Evolutionary conservation across 2,888 invertebrate species (phyloP), one percentile per base, ranked within the genome.

Genomic region (Nineta flava): DNA sequence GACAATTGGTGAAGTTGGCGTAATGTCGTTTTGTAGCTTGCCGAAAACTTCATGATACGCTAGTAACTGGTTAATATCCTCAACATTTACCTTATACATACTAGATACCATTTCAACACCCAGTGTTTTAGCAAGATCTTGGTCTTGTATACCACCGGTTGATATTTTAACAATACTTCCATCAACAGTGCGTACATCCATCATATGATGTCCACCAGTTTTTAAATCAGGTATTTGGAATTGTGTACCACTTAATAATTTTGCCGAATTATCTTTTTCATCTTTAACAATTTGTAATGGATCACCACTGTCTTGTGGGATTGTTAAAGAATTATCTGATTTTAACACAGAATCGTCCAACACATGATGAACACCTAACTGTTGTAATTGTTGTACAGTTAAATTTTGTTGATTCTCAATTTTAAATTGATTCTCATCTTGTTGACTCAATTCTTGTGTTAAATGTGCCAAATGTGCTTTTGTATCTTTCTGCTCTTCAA

Each of bases 11-110:
- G 65, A 64, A 46, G 71, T 71, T 51, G 71, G 70, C 48, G 71
- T 69, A 50, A 72, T 68, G 57, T 74, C 74, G 54, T 70, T 72
- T 57, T 77, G 79, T 52, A 83, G 65, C 61, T 82, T 82, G 26
- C 82, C 83, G 62, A 83, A 88, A 43, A 88, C 87, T 67, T 88
- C 88, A 62, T 88, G 88, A 67, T 88, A 88, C 40, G 87, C 86
- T 54, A 88, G 69, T 56, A 88, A 68, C 61, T 87, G 87, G 56
- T 87, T 87, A 49, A 88, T 75, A 60, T 88, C 88, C 63, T 88
- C 88, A 7, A 87, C 86, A 62, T 86, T 55, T 52, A 80, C 79
- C 70, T 83, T 83, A 62, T 83, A 83, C 80, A 83, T 83, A 61
- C 82, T 83, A 64, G 87, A 83, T 55, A 87, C 79, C 71, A 87